A percentile compares a stretch with the other conserved stretches of the same genome.
Conservation (phyloP, 2,888 invertebrate species). For the Catocala fraxini region DNA sequence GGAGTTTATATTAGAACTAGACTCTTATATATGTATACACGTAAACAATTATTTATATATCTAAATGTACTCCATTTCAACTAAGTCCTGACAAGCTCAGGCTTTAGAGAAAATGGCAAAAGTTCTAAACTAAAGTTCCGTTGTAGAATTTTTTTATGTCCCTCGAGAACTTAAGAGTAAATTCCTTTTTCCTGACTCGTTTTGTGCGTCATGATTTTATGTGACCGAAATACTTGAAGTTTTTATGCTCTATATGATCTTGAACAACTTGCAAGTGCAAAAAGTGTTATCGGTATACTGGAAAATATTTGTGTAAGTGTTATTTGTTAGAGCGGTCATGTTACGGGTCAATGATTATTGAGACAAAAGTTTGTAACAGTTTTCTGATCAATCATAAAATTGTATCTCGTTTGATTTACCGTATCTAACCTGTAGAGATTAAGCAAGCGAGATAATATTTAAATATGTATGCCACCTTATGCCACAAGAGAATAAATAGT, state of each 20-base stretch:
- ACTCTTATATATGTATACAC: too few species aligned
- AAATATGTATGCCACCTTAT: too few species aligned
- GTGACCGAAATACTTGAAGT: constrained; percentile 19
- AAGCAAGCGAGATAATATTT: too few species aligned
- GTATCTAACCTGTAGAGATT: too few species aligned
- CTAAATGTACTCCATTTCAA: background rate
- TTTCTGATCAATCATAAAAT: too few species aligned
- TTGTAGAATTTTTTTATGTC: constrained; percentile 27
- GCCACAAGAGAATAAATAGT: too few species aligned
- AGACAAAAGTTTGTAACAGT: too few species aligned
- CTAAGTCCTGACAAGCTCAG: background rate
- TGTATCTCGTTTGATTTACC: too few species aligned
- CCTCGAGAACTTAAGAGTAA: constrained; percentile 14
- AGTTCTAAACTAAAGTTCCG: constrained; percentile 28
- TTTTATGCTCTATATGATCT: constrained; percentile 12
- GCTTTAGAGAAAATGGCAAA: constrained; percentile 21
- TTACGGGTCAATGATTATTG: too few species aligned
- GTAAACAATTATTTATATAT: background rate
- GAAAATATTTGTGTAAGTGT: too few species aligned
- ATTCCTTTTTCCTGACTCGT: constrained; percentile 29
- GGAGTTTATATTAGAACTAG: too few species aligned
- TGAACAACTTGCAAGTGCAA: constrained; percentile 6
- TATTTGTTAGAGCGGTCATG: too few species aligned
- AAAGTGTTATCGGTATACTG: background rate
- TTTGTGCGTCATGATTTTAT: constrained; percentile 22